Evolutionary conservation across 1,140 invertebrate genomes (phyloP).

Genomic region (Diploscapter pachys): DNA sequence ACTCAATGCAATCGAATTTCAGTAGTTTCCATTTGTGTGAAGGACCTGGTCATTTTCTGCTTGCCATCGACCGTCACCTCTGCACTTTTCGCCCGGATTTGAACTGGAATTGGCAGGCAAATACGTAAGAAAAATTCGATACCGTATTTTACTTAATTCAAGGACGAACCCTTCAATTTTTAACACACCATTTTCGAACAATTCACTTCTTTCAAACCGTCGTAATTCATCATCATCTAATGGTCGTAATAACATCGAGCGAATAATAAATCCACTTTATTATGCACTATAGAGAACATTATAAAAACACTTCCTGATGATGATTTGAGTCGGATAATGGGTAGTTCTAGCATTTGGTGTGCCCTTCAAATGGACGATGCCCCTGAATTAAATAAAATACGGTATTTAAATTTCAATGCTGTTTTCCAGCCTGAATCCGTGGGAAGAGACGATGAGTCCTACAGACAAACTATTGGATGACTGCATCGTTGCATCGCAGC

Average conservation of each 20-base stretch:
- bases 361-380: too few species aligned
- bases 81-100: conserved; percentile 17
- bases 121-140: conserved; percentile 8
- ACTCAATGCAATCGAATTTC: not conserved
- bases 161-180: not conserved
- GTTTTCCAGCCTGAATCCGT: conserved; percentile 37
- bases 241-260: too few species aligned
- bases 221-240: too few species aligned
- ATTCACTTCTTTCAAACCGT: not conserved
- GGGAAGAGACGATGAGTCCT: conserved; percentile 26
- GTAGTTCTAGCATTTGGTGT: too few species aligned
- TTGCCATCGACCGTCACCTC: conserved; percentile 30
- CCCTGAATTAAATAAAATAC: too few species aligned
- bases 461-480: conserved; percentile 37
- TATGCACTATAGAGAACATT: too few species aligned
- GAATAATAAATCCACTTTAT: too few species aligned
- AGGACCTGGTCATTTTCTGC: conserved; percentile 46
- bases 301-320: too few species aligned
- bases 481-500: conserved; percentile 12
- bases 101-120: conserved; percentile 33
- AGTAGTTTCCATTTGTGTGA: conserved; percentile 51
- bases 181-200: not conserved
- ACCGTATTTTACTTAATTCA: too few species aligned
- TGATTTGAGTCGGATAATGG: too few species aligned
- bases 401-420: too few species aligned